Conservation (phyloP, 2,888 invertebrate genomes). For the Spodoptera picta region DNA sequence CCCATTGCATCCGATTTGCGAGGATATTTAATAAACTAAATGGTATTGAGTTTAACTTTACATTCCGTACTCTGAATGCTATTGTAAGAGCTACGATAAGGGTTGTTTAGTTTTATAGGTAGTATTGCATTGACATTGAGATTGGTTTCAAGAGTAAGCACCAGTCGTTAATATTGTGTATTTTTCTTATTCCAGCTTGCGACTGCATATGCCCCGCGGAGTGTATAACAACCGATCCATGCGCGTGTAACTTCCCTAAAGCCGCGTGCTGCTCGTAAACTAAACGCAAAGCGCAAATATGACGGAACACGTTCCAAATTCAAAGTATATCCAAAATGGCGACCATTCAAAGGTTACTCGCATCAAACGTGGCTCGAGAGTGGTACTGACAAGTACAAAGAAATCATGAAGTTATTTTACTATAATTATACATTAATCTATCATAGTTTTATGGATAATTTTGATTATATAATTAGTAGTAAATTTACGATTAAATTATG, state of each 20-base stretch:
- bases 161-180: background rate
- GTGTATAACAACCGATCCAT: slow-evolving; percentile 82
- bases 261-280: slow-evolving; percentile 76
- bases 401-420: slow-evolving; percentile 39
- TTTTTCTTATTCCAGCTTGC: slow-evolving; percentile 72
- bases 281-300: slow-evolving; percentile 56
- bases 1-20: too few species aligned
- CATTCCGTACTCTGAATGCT: too few species aligned
- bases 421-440: slow-evolving; percentile 29
- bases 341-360: slow-evolving; percentile 20
- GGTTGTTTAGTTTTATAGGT: too few species aligned
- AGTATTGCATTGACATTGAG: too few species aligned
- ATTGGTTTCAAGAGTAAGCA: too few species aligned
- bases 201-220: slow-evolving; percentile 78
- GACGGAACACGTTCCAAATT: slow-evolving; percentile 67
- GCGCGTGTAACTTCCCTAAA: slow-evolving; percentile 80
- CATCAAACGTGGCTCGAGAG: slow-evolving; percentile 15
- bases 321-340: slow-evolving; percentile 58
- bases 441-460: slow-evolving; percentile 56
- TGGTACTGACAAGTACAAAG: slow-evolving; percentile 6
- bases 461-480: slow-evolving; percentile 45
- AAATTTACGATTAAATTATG: slow-evolving; percentile 41
- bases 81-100: too few species aligned
- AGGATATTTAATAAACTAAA: too few species aligned
- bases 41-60: too few species aligned